Percentiles rank a stretch among this genome's conserved stretches.
phyloP scores from a whole-genome alignment of 2,113 vertebrate genomes.

The Rynchops niger region DNA sequence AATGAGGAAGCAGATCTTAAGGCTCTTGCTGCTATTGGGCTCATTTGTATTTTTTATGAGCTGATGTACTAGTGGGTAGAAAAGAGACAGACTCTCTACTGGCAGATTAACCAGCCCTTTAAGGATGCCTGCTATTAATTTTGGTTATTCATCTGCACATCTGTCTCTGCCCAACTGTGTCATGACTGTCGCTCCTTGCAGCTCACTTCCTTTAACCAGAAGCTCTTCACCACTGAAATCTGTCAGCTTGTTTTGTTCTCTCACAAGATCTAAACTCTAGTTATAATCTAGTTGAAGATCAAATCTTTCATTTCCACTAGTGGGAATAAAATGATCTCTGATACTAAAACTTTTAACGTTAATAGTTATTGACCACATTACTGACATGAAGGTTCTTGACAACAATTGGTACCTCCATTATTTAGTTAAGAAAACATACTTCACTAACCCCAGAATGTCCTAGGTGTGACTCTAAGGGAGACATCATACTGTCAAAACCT shows the following conservation, averaged over 20 bases:
- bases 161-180: slow-evolving; percentile 53
- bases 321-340: background rate
- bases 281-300: background rate
- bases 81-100: slow-evolving; percentile 68
- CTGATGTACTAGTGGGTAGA: slow-evolving; percentile 59
- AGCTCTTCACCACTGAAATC: slow-evolving; percentile 22
- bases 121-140: slow-evolving; percentile 63
- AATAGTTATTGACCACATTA: background rate
- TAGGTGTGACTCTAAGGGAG: background rate
- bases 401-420: background rate
- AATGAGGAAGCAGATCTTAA: slow-evolving; percentile 65
- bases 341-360: background rate
- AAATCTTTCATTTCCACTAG: background rate
- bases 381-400: background rate
- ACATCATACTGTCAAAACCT: background rate
- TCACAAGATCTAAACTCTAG: background rate
- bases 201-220: slow-evolving; percentile 32
- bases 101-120: slow-evolving; percentile 68
- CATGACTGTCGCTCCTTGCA: slow-evolving; percentile 39
- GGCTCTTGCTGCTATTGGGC: slow-evolving; percentile 60
- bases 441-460: background rate
- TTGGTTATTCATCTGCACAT: slow-evolving; percentile 61
- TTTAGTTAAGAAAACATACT: background rate
- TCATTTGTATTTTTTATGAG: slow-evolving; percentile 74
- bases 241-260: background rate